Base-by-base conservation (phyloP, 1,140 invertebrate genomes). In the Zophobas atratus region DNA sequence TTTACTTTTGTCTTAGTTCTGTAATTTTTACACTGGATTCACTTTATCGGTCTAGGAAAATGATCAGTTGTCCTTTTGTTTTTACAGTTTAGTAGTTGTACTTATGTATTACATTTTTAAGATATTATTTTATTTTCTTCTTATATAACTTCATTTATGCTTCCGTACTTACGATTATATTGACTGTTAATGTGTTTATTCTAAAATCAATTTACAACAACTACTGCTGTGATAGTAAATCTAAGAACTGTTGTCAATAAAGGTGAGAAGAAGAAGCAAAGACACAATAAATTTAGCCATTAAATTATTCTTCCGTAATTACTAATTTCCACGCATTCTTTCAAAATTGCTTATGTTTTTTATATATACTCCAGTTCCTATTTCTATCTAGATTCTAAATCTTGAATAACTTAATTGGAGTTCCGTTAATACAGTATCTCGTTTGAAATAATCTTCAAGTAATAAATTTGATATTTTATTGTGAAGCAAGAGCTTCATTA, bases 141-240 rank as follows among this genome's bases (percentile, higher is more conserved):
- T 46, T 38, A n/a, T 72, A 3, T 34, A 32, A 3, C 6, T 8
- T 60, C 6, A 39, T 8, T 60, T 60, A 2, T 60, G 5, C 6
- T 60, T 67, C 60, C 33, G 60, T 67, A 67, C 60, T 67, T 67
- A 67, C 39, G 32, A 6, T 32, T 8, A 56, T 20, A 33, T 41
- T 8, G 41, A 67, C 43, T 67, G 20, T 8, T 32, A 43, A 38
- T 67, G 43, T 43, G n/a, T 67, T 67, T 39, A 39, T 67, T 55
- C 53, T 74, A 53, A 76, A 70, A 43, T 53, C 75, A 79, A 73
- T 75, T 75, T 75, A 20, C 77, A 80, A 67, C 82, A 83, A 82
- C 81, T 82, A 82, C 81, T 82, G 80, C 82, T 83, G 82, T 83
- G 82, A 83, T 83, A 83, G 63, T 81, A 79, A 55, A 73, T 36